Evolutionary conservation across 2,797 vertebrate species (phyloP), one percentile per base, ranked within the genome.

Genomic region (Podargus strigoides): DNA sequence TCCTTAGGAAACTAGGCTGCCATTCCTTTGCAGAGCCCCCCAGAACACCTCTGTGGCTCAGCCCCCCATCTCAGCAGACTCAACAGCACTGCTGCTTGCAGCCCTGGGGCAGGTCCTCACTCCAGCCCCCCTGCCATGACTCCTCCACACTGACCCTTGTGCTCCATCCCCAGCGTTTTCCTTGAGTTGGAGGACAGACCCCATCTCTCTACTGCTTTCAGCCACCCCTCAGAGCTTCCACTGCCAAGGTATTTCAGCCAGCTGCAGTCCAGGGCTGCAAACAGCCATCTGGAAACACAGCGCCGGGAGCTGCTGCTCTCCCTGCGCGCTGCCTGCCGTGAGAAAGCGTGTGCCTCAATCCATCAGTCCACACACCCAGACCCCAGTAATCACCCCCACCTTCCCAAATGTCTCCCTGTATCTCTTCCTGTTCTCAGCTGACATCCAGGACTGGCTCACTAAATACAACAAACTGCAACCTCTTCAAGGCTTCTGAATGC

Each of bases 251-350:
- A 34, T 59, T 63, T 72, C 67, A 90, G 53, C 12, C 62, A 90
- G 63, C 47, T 39, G 50, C 41, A 78, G 53, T 3, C 9, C n/a
- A 50, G 50, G 75, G 63, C 63, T 87, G 36, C 2, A 2, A 90
- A 41, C 8, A 58, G 53, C 2, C 3, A n/a, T 34, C 18, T 1
- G 0, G 49, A n/a, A n/a, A 67, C 9, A n/a, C 13, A 9, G 20
- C 13, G 10, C 12, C 3, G 15, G 36, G 50, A 90, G 36, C 36
- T 60, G 52, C 34, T 12, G 22, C 9, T 3, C 23, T 52, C 52
- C 37, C 32, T 26, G 36, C 1, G 3, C 26, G 37, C 76, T 1
- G 15, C 23, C 28, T 42, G 60, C 26, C 10, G 41, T 1, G 2
- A 56, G 79, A 23, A 3, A 70, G 6, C 21, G 41, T 3, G 2